A percentile compares a stretch with the other conserved stretches of the same genome.
Evolutionary conservation across 2,888 invertebrate species (phyloP).

Genomic region (Tipula helvola): DNA sequence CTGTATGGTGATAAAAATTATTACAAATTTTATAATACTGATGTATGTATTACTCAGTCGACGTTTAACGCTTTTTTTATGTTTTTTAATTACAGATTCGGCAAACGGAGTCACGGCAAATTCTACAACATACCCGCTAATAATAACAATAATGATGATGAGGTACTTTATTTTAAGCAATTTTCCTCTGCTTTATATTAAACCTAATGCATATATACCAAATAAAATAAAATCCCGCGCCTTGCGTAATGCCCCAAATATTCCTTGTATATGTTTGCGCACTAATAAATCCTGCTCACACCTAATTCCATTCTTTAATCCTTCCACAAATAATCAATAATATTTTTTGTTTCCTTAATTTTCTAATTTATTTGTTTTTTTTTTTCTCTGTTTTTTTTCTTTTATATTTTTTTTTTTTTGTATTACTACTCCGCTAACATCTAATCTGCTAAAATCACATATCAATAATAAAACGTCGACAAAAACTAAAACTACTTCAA

Average conservation of each 20-base stretch:
- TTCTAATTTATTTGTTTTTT: neutral
- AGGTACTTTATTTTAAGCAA: constrained; percentile 9
- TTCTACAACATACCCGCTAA: neutral
- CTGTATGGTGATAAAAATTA: neutral
- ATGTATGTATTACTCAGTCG: neutral
- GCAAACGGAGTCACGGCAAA: constrained; percentile 23
- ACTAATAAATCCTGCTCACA: neutral
- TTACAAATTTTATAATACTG: neutral
- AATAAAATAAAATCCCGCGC: neutral
- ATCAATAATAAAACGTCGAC: neutral
- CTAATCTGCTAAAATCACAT: neutral
- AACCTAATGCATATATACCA: neutral
- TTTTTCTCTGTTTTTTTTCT: neutral
- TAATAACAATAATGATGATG: constrained; percentile 1
- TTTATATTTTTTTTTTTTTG: neutral
- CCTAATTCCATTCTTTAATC: neutral
- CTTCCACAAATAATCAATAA: neutral
- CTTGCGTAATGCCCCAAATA: neutral
- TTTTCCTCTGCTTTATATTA: neutral
- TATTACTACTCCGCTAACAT: neutral
- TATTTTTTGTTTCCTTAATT: neutral
- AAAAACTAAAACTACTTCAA: neutral
- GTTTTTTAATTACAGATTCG: constrained; percentile 24
- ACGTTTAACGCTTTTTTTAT: neutral
- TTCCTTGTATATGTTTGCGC: neutral